These are phyloP conservation scores for Dunckerocampus dactyliophorus DNA, from an alignment of 2,113 vertebrate genomes.

Conservation along the genomic window DNA sequence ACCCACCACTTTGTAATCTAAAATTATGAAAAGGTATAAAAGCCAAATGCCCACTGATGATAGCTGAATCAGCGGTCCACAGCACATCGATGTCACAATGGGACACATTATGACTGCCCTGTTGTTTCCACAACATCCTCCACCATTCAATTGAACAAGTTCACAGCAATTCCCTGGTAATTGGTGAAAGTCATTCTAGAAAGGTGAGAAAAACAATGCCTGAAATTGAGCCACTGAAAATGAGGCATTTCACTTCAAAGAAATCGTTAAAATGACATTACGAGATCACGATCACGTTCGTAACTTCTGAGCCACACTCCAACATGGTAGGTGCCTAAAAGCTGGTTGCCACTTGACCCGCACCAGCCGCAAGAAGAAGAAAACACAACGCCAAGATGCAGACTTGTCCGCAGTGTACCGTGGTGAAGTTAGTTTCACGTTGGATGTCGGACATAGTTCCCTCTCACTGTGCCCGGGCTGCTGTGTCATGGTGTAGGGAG, in stretches of 20 bases:
- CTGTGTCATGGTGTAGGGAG: too few relatives aligned
- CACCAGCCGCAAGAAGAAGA: too few relatives aligned
- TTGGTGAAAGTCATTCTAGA: constrained; percentile 38
- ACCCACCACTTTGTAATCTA: constrained; percentile 8
- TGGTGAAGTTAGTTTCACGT: too few relatives aligned
- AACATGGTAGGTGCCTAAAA: too few relatives aligned
- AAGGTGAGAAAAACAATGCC: constrained; percentile 45
- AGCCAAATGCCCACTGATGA: neutral
- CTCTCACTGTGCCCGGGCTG: too few relatives aligned
- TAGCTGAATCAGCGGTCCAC: constrained; percentile 3
- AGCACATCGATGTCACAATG: constrained; percentile 7
- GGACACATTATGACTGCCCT: constrained; percentile 14
- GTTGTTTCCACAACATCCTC: constrained; percentile 16
- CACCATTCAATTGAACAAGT: constrained; percentile 25
- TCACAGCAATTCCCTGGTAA: constrained; percentile 12
- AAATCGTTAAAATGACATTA: constrained; percentile 31
- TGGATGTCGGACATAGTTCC: too few relatives aligned
- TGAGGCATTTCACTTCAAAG: constrained; percentile 41
- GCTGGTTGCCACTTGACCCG: too few relatives aligned
- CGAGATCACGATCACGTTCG: too few relatives aligned
- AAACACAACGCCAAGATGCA: too few relatives aligned
- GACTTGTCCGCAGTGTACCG: too few relatives aligned
- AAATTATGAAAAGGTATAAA: constrained; percentile 21
- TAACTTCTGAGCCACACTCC: too few relatives aligned
- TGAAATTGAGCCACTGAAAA: constrained; percentile 43